These are phyloP conservation scores for Sisyra nigra DNA, from an alignment of 2,888 invertebrate genomes.

Conservation along the genomic window DNA sequence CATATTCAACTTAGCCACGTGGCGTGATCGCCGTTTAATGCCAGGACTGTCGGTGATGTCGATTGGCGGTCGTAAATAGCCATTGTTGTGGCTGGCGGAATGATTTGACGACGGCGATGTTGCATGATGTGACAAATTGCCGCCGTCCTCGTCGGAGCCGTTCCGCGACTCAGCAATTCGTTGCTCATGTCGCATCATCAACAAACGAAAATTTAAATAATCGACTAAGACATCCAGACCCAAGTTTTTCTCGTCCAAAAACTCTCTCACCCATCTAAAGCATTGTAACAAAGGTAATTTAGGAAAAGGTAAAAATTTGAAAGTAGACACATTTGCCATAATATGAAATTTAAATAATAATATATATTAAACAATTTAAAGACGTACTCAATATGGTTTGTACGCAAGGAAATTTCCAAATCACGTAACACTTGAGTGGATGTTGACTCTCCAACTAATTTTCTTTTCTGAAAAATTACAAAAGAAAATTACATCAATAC, in stretches of 20 bases:
- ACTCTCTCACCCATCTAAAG: slow-evolving; percentile 94
- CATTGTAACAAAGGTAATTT: no score
- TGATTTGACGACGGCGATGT: slow-evolving; percentile 25
- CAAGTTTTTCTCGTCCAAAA: slow-evolving; percentile 89
- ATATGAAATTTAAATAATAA: no score
- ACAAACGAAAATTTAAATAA: slow-evolving; percentile 87
- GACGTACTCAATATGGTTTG: slow-evolving; percentile 96
- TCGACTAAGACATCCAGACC: slow-evolving; percentile 94
- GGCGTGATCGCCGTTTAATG: slow-evolving; percentile 58
- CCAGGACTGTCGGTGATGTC: slow-evolving; percentile 52
- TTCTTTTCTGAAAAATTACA: slow-evolving; percentile 66
- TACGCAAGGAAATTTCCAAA: slow-evolving; percentile 94
- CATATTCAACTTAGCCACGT: slow-evolving; percentile 82
- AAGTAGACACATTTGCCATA: no score
- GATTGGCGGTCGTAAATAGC: slow-evolving; percentile 31
- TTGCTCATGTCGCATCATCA: slow-evolving; percentile 88
- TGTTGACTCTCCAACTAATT: slow-evolving; percentile 92
- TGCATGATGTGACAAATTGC: slow-evolving; percentile 20
- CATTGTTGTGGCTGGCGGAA: slow-evolving; percentile 15
- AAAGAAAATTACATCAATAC: neutral
- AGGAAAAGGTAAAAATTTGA: no score
- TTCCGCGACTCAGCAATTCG: slow-evolving; percentile 59
- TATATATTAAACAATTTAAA: slow-evolving; percentile 10
- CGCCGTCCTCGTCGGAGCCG: slow-evolving; percentile 61
- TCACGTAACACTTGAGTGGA: slow-evolving; percentile 97